Base-by-base conservation (phyloP, 2,888 invertebrate genomes). In the Arrhopalites spinosus region DNA sequence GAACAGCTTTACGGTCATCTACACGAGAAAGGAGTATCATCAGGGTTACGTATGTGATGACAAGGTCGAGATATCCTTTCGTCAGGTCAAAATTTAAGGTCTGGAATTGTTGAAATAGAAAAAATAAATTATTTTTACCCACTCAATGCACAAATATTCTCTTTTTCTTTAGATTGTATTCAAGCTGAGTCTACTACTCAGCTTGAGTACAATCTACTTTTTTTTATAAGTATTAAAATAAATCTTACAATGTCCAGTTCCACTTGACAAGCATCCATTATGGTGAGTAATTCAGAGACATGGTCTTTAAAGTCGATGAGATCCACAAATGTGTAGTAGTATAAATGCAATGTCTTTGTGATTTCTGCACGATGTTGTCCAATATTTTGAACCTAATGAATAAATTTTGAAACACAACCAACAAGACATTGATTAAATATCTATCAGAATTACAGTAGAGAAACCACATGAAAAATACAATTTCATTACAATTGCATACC, bases 261-360 rank as follows among this genome's bases (percentile, higher is more conserved):
- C 50, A 98, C 91, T 85, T 97, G 96, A 84, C 95, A 96, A 1
- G 96, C 95, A 87, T 98, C 96, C 92, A 99, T 96, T 25, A 94
- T 94, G 15, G 98, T 98, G 0, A 95, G 87, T 75, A 95, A 87
- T 85, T 95, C 95, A 84, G 93, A 92, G 0, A 95, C 94, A 88
- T 94, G 93, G 85, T 97, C 97, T 87, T 97, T 98, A 84, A 99
- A 95, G 85, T 99, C 98, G 74, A 99, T 88, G 61, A 99, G 89
- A 88, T 99, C 99, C 15, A 98, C 98, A 87, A 99, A 99, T 0
- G 99, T 99, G 85, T 96, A 97, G 85, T 99, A 99, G 85, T 99
- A 99, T 8, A 99, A 86, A 0, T 97, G 96, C 1, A 99, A 87
- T 0, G 96, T 95, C 85, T 98, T 98, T 80, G 97, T 95, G 56